A percentile compares a stretch with the other conserved stretches of the same genome.
These are phyloP conservation scores for Myotis vivesi DNA, from an alignment of 2,797 vertebrate species.

Conservation along the genomic window DNA sequence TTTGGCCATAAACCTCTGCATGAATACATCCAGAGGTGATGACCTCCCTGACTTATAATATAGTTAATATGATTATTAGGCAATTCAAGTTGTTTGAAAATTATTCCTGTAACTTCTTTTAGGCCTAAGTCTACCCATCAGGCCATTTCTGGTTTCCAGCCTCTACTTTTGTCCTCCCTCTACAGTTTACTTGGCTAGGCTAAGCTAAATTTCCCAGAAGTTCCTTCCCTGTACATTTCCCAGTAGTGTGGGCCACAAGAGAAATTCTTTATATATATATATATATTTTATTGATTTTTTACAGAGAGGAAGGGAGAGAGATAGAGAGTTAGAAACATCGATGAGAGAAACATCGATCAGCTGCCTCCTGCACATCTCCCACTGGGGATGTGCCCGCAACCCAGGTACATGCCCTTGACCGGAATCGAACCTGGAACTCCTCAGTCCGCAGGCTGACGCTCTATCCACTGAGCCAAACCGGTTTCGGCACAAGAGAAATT, in stretches of 20 bases:
- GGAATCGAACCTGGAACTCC: too few relatives aligned
- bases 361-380: too few relatives aligned
- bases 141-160: neutral
- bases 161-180: neutral
- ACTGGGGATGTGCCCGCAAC: too few relatives aligned
- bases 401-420: too few relatives aligned
- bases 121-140: neutral
- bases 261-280: too few relatives aligned
- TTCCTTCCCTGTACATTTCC: neutral
- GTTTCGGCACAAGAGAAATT: neutral
- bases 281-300: too few relatives aligned
- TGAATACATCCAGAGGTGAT: neutral
- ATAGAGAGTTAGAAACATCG: too few relatives aligned
- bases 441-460: too few relatives aligned
- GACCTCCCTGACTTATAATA: neutral
- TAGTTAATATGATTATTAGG: neutral
- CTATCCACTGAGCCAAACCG: too few relatives aligned
- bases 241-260: neutral
- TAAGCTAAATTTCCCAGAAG: neutral
- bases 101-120: neutral
- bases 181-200: neutral
- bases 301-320: too few relatives aligned
- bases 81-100: neutral
- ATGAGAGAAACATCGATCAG: too few relatives aligned
- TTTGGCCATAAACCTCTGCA: neutral